Percentiles rank a stretch among this genome's conserved stretches.
These are phyloP conservation scores for Anagyrus pseudococci DNA, from an alignment of 2,888 invertebrate genomes.

Conservation along the genomic window DNA sequence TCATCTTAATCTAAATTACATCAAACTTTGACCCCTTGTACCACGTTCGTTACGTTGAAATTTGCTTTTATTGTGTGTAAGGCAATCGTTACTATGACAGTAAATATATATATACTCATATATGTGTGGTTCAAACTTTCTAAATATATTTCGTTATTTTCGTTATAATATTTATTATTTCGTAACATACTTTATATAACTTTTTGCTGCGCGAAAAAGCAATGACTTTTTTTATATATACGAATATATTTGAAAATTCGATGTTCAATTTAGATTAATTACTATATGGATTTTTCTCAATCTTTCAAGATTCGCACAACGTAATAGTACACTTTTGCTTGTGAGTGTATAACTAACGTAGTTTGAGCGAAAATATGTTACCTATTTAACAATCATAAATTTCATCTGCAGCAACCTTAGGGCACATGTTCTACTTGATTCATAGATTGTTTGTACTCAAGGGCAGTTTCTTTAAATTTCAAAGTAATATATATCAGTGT, in stretches of 20 bases:
- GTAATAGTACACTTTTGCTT: no score
- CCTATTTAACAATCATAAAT: background rate
- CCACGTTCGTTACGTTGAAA: background rate
- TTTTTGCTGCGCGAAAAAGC: background rate
- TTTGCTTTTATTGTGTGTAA: conserved; percentile 1
- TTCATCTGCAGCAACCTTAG: background rate
- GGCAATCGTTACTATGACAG: background rate
- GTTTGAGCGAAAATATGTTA: background rate
- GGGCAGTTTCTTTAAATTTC: background rate
- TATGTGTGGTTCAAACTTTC: background rate
- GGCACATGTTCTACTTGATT: background rate
- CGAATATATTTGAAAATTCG: no score
- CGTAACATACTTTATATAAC: background rate
- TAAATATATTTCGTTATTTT: background rate
- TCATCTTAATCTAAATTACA: background rate
- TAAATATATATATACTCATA: background rate
- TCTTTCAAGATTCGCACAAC: no score
- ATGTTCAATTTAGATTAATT: no score
- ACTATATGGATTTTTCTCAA: no score
- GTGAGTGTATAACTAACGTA: no score
- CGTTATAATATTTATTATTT: background rate
- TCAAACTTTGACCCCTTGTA: background rate
- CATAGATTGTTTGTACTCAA: background rate
- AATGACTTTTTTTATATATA: background rate
- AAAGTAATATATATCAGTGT: no score